phyloP scores from a whole-genome alignment of 37 sponge, comb jelly and placozoan species.

The Spongilla lacustris region DNA sequence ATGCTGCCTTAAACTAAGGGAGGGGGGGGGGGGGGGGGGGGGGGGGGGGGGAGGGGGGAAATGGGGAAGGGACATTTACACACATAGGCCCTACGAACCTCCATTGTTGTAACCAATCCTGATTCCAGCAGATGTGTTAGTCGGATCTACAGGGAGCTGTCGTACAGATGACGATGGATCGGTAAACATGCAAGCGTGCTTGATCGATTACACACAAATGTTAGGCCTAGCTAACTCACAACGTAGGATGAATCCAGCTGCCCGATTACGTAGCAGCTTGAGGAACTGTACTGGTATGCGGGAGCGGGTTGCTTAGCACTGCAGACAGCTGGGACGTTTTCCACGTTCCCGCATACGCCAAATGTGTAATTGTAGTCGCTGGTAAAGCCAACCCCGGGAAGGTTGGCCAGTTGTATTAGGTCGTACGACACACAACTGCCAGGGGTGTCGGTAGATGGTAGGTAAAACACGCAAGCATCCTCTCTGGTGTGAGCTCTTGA shows the following conservation, averaged over 20 bases:
- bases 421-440: slow-evolving; percentile 42
- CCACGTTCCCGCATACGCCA: slow-evolving; percentile 44
- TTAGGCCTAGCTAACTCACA: slow-evolving; percentile 9
- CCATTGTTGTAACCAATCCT: slow-evolving; percentile 69
- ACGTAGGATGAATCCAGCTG: slow-evolving; percentile 21
- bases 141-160: slow-evolving; percentile 71
- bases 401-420: slow-evolving; percentile 11
- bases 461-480: slow-evolving; percentile 26
- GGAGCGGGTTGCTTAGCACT: neutral
- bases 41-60: too few relatives aligned
- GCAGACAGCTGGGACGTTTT: slow-evolving; percentile 31
- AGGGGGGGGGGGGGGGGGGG: too few relatives aligned
- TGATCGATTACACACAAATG: neutral
- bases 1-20: too few relatives aligned
- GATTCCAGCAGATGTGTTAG: slow-evolving; percentile 50
- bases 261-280: slow-evolving; percentile 30
- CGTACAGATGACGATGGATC: too few relatives aligned
- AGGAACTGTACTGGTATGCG: slow-evolving; percentile 35
- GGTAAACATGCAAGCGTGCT: too few relatives aligned
- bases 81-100: slow-evolving; percentile 31
- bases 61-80: neutral
- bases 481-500: neutral
- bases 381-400: neutral
- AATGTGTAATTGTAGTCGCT: slow-evolving; percentile 25
- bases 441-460: slow-evolving; percentile 26